phyloP scores from a whole-genome alignment of 2,797 vertebrate species.

The Schizothorax lantsangensis region DNA sequence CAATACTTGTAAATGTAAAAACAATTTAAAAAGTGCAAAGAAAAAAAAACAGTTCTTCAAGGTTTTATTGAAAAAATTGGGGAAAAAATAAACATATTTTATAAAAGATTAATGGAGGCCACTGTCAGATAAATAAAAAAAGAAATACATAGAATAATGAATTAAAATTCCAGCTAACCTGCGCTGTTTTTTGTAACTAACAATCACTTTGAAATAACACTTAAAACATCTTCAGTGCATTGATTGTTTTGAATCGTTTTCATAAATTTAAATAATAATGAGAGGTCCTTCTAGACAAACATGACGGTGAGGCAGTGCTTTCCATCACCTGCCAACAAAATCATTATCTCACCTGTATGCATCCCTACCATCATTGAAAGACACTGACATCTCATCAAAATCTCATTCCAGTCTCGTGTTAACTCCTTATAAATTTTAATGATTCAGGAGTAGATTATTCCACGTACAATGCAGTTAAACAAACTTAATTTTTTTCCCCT shows the following conservation, averaged over 20 bases:
- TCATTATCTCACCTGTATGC: slow-evolving; percentile 32
- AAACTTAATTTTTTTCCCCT: slow-evolving; percentile 14
- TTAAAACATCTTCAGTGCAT: slow-evolving; percentile 21
- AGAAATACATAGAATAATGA: background rate
- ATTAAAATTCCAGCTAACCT: background rate
- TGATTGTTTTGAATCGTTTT: slow-evolving; percentile 7
- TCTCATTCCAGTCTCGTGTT: slow-evolving; percentile 30
- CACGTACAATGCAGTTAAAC: slow-evolving; percentile 49
- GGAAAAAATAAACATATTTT: background rate
- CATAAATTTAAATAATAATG: slow-evolving; percentile 33
- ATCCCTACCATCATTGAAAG: slow-evolving; percentile 22
- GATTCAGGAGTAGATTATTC: slow-evolving; percentile 48
- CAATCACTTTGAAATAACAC: background rate
- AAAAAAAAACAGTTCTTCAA: background rate
- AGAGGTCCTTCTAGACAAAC: slow-evolving; percentile 22
- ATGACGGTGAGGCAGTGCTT: background rate
- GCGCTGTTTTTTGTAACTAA: background rate
- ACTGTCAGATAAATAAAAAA: background rate
- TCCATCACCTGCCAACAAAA: slow-evolving; percentile 24
- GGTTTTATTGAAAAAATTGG: background rate
- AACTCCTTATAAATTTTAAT: slow-evolving; percentile 49
- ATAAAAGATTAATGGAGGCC: background rate
- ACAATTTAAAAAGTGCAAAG: background rate
- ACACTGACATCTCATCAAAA: slow-evolving; percentile 52
- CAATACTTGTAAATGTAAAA: background rate